Evolutionary conservation across 2,797 vertebrate species (phyloP), one percentile per base, ranked within the genome.

Genomic region (Cuculus canorus): DNA sequence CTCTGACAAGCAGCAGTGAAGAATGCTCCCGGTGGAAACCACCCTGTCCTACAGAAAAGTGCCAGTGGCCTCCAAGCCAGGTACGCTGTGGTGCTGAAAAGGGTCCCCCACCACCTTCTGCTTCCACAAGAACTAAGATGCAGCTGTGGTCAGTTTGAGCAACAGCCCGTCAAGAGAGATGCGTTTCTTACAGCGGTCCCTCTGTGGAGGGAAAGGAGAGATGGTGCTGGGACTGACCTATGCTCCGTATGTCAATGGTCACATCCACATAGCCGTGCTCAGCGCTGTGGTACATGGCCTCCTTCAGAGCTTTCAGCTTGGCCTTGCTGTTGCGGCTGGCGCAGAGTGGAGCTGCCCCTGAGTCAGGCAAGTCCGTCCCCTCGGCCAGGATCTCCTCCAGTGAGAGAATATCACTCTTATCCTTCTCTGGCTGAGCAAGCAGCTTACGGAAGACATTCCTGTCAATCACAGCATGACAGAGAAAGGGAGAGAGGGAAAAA

Each of bases 331-430:
- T 98, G 73, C 98, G 98, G 93, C 98, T 98, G 96, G 99, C 96
- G 0, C 99, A 99, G 56, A 98, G 97, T 10, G 99, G 98, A 88
- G 98, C 98, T 5, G 98, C 98, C 16, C 98, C 98, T 25, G 98
- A 98, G 33, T 98, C 98, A 0, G 98, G 98, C 97, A 99, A 93
- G 92, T 99, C 99, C 0, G 98, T 98, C 47, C 99, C 99, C 95
- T 99, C 99, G 0, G 99, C 99, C 96, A 99, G 97, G 96, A 99
- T 99, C 98, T 99, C 99, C 96, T 99, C 99, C 98, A 99, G 97
- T 1, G 99, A 99, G 95, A 99, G 97, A 56, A 99, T 99, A 60
- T 99, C 99, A 1, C 98, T 98, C 97, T 99, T 99, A 90, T 98
- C 98, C 96, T 99, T 99, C 97, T 99, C 99, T 2, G 99, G 98